These are phyloP conservation scores for Conistra vaccinii DNA, from an alignment of 2,888 invertebrate species.

Conservation along the genomic window DNA sequence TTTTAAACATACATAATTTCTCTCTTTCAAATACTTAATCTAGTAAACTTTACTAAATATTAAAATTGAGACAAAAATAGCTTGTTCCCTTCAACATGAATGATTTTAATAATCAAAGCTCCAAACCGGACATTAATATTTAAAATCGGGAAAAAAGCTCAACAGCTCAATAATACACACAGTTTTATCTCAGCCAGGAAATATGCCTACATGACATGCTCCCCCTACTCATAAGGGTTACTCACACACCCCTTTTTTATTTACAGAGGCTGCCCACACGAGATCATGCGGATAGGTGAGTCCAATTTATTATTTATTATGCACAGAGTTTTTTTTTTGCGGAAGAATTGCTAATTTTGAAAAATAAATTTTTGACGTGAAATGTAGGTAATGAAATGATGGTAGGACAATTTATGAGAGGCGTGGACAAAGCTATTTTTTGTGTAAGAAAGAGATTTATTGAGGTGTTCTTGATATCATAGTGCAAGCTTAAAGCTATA, in stretches of 20 bases:
- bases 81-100: background rate
- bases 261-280: constrained; percentile 68
- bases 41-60: background rate
- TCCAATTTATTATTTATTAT: constrained; percentile 68
- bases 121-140: constrained; percentile 13
- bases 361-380: too few species aligned
- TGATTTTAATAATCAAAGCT: background rate
- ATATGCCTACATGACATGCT: constrained; percentile 15
- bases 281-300: constrained; percentile 70
- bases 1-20: background rate
- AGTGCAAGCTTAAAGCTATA: too few species aligned
- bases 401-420: too few species aligned
- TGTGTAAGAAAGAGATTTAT: too few species aligned
- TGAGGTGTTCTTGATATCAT: too few species aligned
- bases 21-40: background rate
- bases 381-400: background rate
- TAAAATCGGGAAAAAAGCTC: constrained; percentile 32
- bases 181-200: constrained; percentile 44
- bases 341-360: background rate
- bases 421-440: too few species aligned
- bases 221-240: constrained; percentile 51
- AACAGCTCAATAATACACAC: constrained; percentile 19
- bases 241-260: constrained; percentile 61
- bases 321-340: constrained; percentile 33
- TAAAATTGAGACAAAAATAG: background rate